Evolutionary conservation across 1,140 invertebrate species (phyloP).

Genomic region (Diachasmimorpha longicaudata): DNA sequence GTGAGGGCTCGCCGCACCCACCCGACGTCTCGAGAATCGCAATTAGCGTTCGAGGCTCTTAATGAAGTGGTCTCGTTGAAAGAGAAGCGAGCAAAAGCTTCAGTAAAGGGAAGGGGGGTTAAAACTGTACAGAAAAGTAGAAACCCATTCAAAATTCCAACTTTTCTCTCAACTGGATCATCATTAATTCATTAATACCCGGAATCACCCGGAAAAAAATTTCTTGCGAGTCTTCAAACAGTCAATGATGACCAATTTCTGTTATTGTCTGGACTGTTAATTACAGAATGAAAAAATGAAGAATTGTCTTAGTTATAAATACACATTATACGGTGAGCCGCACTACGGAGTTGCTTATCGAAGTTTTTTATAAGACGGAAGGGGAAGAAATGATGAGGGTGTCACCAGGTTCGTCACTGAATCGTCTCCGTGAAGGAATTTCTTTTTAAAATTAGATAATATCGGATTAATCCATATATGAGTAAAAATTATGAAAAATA

Average conservation of each 20-base stretch:
- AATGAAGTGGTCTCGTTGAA: conserved; percentile 25
- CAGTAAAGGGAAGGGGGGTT: neutral
- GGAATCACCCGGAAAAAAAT: neutral
- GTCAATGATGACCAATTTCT: neutral
- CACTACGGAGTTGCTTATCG: too few relatives aligned
- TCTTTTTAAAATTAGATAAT: too few relatives aligned
- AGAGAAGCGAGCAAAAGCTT: conserved; percentile 9
- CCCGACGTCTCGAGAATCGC: conserved; percentile 21
- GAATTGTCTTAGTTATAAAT: too few relatives aligned
- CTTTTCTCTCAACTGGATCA: neutral
- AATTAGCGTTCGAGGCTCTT: conserved; percentile 30
- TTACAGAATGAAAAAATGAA: neutral
- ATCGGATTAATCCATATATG: too few relatives aligned
- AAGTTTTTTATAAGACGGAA: too few relatives aligned
- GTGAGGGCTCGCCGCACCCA: neutral
- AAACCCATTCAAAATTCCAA: conserved; percentile 10
- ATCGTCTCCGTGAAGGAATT: too few relatives aligned
- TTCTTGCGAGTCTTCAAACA: neutral
- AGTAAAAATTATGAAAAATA: too few relatives aligned
- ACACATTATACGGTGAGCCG: too few relatives aligned
- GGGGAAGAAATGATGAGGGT: too few relatives aligned
- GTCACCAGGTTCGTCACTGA: too few relatives aligned
- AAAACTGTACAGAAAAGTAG: neutral
- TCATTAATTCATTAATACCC: neutral
- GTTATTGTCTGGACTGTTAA: too few relatives aligned